Percentiles rank a stretch among this genome's conserved stretches.
Evolutionary conservation across 2,797 vertebrate species (phyloP).

Genomic region (Syndactyla subalaris): DNA sequence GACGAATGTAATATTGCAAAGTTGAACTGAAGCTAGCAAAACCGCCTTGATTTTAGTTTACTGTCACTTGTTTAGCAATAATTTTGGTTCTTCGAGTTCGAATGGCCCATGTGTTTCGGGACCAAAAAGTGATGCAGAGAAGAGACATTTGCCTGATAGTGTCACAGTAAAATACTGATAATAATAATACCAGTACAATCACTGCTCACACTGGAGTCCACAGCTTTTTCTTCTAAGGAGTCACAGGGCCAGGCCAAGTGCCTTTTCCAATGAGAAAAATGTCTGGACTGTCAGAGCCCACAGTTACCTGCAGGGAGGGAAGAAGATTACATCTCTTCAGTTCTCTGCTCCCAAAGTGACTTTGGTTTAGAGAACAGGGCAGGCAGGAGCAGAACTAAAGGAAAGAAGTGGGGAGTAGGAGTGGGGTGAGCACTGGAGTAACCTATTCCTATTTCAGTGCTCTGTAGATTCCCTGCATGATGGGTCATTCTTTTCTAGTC

Average conservation of each 20-base stretch:
- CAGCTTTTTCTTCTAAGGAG: constrained; percentile 7
- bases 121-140: background rate
- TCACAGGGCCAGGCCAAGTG: background rate
- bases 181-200: background rate
- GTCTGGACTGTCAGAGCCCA: background rate
- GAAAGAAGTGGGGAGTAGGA: background rate
- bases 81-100: background rate
- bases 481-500: background rate
- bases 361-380: background rate
- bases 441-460: background rate
- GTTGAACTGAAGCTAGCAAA: background rate
- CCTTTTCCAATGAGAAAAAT: background rate
- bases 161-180: background rate
- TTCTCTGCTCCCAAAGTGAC: background rate
- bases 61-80: background rate
- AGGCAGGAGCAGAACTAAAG: background rate
- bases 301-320: background rate
- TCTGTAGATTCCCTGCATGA: background rate
- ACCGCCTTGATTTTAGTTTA: background rate
- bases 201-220: background rate
- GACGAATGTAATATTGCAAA: background rate
- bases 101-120: background rate
- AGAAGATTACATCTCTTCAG: background rate
- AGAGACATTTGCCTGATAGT: background rate
- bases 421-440: background rate